A percentile compares a stretch with the other conserved stretches of the same genome.
These are phyloP conservation scores for Dromius quadrimaculatus DNA, from an alignment of 2,888 invertebrate genomes.

Conservation along the genomic window DNA sequence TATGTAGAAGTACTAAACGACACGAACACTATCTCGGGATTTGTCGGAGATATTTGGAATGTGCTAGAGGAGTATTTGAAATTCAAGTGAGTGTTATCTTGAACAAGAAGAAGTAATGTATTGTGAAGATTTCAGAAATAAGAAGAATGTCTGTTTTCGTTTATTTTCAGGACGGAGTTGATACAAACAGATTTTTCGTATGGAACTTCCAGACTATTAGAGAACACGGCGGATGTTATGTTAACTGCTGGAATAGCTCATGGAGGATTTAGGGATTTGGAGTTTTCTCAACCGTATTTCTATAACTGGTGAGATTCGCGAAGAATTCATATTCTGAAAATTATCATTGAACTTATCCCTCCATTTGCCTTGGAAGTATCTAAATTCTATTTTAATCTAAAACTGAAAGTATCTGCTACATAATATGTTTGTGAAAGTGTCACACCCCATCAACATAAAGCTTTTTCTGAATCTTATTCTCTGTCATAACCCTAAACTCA, in stretches of 20 bases:
- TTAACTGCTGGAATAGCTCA: constrained; percentile 60
- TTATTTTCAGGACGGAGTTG: constrained; percentile 57
- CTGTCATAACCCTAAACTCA: constrained; percentile 10
- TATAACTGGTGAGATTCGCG: constrained; percentile 64
- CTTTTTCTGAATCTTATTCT: no score
- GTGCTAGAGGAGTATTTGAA: constrained; percentile 62
- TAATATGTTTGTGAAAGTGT: no score
- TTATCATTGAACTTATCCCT: no score
- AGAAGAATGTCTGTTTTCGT: not conserved
- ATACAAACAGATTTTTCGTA: constrained; percentile 58
- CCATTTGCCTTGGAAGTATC: no score
- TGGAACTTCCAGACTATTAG: constrained; percentile 58
- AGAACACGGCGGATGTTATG: constrained; percentile 61
- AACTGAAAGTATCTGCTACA: no score
- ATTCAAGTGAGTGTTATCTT: constrained; percentile 61
- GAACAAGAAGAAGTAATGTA: constrained; percentile 20
- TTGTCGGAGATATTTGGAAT: constrained; percentile 65
- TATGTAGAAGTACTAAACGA: constrained; percentile 61
- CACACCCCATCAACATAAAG: no score
- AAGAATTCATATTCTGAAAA: no score
- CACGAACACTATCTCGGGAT: constrained; percentile 62
- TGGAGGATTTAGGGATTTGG: constrained; percentile 57
- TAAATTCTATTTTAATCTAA: no score
- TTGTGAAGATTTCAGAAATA: constrained; percentile 6
- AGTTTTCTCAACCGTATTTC: constrained; percentile 63